phyloP scores from a whole-genome alignment of 1,140 invertebrate genomes.

The Ephestia elutella region DNA sequence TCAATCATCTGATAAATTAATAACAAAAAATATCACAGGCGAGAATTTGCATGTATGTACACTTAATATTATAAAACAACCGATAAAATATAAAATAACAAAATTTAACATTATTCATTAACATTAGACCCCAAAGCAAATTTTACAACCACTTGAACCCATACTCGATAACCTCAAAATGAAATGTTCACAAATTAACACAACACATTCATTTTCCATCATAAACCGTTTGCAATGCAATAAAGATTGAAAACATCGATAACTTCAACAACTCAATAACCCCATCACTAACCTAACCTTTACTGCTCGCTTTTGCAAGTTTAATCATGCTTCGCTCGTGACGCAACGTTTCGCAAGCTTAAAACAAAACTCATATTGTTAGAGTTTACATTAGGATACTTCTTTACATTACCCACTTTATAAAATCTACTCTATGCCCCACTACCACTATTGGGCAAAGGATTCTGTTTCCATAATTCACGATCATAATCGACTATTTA shows the following conservation, averaged over 20 bases:
- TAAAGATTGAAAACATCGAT: slow-evolving; percentile 19
- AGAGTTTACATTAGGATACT: not conserved
- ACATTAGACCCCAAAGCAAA: not conserved
- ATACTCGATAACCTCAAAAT: slow-evolving; percentile 6
- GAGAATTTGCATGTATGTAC: too few relatives aligned
- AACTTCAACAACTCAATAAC: slow-evolving; percentile 13
- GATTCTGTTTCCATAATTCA: too few relatives aligned
- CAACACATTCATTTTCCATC: not conserved
- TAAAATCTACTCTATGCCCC: too few relatives aligned
- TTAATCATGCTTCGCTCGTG: slow-evolving; percentile 69
- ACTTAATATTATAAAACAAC: too few relatives aligned
- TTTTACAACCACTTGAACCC: not conserved
- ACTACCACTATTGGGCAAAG: too few relatives aligned
- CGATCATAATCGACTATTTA: too few relatives aligned
- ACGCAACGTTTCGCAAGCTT: slow-evolving; percentile 69
- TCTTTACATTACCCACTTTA: too few relatives aligned
- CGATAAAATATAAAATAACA: too few relatives aligned
- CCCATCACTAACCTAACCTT: slow-evolving; percentile 63
- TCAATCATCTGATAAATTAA: too few relatives aligned
- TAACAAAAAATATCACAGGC: too few relatives aligned
- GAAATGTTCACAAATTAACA: slow-evolving; percentile 3
- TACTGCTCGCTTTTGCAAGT: slow-evolving; percentile 71
- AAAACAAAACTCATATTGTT: slow-evolving; percentile 20
- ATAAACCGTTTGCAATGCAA: not conserved
- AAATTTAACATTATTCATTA: too few relatives aligned